Evolutionary conservation across 2,113 vertebrate species (phyloP), one percentile per base, ranked within the genome.

Genomic region (Stercorarius parasiticus): DNA sequence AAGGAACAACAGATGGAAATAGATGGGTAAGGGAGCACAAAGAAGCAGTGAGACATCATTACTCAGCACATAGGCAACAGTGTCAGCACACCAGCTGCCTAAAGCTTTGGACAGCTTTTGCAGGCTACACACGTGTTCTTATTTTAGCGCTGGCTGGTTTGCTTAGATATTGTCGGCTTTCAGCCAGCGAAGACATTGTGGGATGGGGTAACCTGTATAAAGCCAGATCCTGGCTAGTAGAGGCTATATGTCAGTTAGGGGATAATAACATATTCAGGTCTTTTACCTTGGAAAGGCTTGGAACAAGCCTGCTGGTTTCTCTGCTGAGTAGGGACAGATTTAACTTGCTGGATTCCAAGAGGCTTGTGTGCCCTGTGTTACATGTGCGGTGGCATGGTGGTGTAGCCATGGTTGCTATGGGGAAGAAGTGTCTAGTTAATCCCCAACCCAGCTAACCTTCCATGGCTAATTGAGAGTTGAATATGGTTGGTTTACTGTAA

Each of bases 61-160:
- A 94, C 86, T 96, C 95, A 95, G 95, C 96, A 93, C 65, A 82
- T 9, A 65, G 84, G 73, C 91, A 79, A 72, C 0, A 1, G 69
- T 96, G 94, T 95, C 81, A 89, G 77, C 87, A 26, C 70, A 85
- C 87, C 89, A 96, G 89, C 89, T 96, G 94, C 82, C 81, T 95
- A 30, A 64, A 1, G 9, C 53, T 79, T 90, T 59, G 78, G 89
- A 82, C 92, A 87, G 84, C 59, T 94, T 93, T 93, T 85, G 49
- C 73, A 76, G 89, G 65, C 72, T 70, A 27, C 0, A 0, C 52
- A 40, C 7, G 0, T 49, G 49, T 79, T 91, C 86, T 83, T 82
- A 32, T 91, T 86, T 85, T 76, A 83, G 16, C 3, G 0, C 59
- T 87, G 86, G 13, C 52, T 91, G 49, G 11, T 91, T 93, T 30